A percentile compares a stretch with the other conserved stretches of the same genome.
phyloP scores from a whole-genome alignment of 1,140 invertebrate genomes.

The Teleogryllus occipitalis region DNA sequence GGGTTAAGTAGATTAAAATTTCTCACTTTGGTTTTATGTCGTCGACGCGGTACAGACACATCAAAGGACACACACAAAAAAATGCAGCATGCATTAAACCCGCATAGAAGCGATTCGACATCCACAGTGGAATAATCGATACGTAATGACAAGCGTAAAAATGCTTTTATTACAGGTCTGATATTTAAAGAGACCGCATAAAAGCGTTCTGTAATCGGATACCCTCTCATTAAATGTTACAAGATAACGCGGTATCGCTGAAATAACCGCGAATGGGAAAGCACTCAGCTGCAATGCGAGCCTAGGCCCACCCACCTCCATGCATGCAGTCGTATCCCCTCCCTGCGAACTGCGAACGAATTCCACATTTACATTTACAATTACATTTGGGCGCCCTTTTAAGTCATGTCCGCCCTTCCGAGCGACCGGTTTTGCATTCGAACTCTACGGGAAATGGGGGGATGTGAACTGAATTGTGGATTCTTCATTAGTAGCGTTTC shows the following conservation, averaged over 20 bases:
- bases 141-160: background rate
- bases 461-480: too few relatives aligned
- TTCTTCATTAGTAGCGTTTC: too few relatives aligned
- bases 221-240: background rate
- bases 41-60: background rate
- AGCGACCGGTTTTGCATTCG: too few relatives aligned
- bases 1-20: conserved; percentile 2
- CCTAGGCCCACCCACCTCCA: too few relatives aligned
- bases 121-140: background rate
- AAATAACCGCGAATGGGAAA: too few relatives aligned
- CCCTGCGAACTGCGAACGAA: too few relatives aligned
- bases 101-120: background rate
- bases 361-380: too few relatives aligned
- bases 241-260: background rate
- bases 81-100: background rate
- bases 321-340: too few relatives aligned
- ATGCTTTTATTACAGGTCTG: background rate
- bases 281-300: too few relatives aligned
- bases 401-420: too few relatives aligned
- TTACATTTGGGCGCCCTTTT: too few relatives aligned
- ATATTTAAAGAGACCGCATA: background rate
- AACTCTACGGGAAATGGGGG: too few relatives aligned
- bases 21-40: background rate
- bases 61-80: background rate
- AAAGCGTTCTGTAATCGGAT: background rate